These are phyloP conservation scores for Lacerta viridis DNA, from an alignment of 2,797 vertebrate genomes.

Conservation along the genomic window DNA sequence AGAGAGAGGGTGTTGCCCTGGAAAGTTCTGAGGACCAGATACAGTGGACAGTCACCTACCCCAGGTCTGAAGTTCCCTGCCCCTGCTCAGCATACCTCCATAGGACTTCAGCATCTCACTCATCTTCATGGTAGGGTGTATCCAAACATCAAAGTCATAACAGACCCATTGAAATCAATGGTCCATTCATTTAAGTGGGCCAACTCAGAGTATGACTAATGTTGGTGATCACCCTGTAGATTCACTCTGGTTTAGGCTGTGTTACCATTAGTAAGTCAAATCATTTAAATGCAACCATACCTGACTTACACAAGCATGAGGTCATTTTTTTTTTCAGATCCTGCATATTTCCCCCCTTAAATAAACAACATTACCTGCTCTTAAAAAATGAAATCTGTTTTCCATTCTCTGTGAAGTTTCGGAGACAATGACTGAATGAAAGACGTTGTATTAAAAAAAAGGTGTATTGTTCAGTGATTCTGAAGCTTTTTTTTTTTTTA, in stretches of 20 bases:
- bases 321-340: conserved; percentile 23
- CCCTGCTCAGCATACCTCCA: not conserved
- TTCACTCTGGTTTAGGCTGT: conserved; percentile 7
- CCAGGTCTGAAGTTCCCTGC: no score
- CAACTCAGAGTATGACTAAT: no score
- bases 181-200: no score
- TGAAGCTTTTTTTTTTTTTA: conserved; percentile 37
- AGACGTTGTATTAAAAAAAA: conserved; percentile 61
- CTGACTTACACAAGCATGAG: conserved; percentile 63
- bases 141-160: no score
- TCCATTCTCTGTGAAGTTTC: conserved; percentile 67
- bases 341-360: conserved; percentile 57
- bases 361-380: conserved; percentile 73
- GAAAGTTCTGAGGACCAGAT: no score
- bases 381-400: conserved; percentile 70
- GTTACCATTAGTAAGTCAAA: conserved; percentile 51
- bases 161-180: no score
- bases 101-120: not conserved
- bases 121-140: not conserved
- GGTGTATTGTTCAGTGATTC: conserved; percentile 54
- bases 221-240: no score
- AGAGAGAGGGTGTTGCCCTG: no score
- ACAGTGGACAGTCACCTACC: no score
- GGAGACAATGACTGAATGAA: conserved; percentile 53
- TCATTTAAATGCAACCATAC: conserved; percentile 38